These are phyloP conservation scores for Leucoma salicis DNA, from an alignment of 2,888 invertebrate species.

Conservation along the genomic window DNA sequence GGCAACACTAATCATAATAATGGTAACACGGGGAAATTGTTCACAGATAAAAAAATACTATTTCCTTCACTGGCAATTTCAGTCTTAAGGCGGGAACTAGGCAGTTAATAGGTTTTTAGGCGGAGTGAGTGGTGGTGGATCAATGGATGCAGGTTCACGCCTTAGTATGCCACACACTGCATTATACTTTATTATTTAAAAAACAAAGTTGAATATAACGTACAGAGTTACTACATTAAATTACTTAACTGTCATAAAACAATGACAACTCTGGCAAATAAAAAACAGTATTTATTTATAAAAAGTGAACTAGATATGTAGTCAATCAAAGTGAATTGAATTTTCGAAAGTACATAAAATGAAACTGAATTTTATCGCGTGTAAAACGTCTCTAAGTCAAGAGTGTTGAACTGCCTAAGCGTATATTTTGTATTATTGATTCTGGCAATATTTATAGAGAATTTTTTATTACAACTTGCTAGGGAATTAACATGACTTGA, in stretches of 20 bases:
- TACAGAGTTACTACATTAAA: constrained; percentile 7
- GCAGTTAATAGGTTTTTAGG: constrained; percentile 15
- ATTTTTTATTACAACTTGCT: too few species aligned
- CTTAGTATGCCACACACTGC: constrained; percentile 7
- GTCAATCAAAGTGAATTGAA: too few species aligned
- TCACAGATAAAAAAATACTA: constrained; percentile 30
- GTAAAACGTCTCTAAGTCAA: too few species aligned
- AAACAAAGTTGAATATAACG: constrained; percentile 14
- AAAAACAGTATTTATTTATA: too few species aligned
- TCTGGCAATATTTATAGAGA: too few species aligned
- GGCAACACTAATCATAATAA: constrained; percentile 27
- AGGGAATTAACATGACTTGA: too few species aligned
- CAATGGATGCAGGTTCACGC: constrained; percentile 14
- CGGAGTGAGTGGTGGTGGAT: constrained; percentile 16
- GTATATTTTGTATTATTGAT: too few species aligned
- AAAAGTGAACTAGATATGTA: too few species aligned
- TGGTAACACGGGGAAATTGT: constrained; percentile 32
- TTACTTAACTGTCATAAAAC: not conserved
- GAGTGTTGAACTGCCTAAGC: too few species aligned
- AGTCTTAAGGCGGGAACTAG: constrained; percentile 25
- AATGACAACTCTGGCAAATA: constrained; percentile 13
- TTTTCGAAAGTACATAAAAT: too few species aligned
- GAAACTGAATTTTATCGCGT: too few species aligned
- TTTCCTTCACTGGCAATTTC: constrained; percentile 23
- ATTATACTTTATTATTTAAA: constrained; percentile 10